Evolutionary conservation across 2,797 vertebrate species (phyloP).

Genomic region (Stomatorhinus walkeri): DNA sequence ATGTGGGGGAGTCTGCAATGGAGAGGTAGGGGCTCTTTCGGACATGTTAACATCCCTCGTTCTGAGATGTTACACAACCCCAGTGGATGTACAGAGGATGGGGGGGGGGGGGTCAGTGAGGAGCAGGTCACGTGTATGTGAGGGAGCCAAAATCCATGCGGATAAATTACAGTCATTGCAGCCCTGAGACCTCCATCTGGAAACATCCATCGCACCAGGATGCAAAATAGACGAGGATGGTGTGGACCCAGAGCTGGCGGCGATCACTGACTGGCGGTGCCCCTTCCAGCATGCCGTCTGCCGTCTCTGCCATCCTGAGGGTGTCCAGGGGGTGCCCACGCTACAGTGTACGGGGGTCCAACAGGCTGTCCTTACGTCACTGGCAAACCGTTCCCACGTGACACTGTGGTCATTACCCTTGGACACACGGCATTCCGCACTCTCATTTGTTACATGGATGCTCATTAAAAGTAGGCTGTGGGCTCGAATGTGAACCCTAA

Average conservation of each 20-base stretch:
- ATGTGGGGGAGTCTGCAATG: slow-evolving; percentile 26
- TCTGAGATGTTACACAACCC: background rate
- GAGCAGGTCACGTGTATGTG: background rate
- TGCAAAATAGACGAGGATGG: background rate
- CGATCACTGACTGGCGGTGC: background rate
- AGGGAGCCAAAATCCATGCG: background rate
- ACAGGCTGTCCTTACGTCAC: background rate
- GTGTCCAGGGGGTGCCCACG: background rate
- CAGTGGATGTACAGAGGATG: background rate
- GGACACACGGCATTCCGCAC: background rate
- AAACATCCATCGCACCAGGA: background rate
- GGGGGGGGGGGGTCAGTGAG: background rate
- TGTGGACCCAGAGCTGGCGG: no score
- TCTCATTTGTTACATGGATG: background rate
- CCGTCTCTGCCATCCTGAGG: background rate
- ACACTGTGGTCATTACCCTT: background rate
- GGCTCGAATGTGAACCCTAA: background rate
- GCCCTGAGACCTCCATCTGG: background rate
- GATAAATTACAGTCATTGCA: background rate
- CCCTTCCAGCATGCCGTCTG: background rate
- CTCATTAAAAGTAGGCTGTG: background rate
- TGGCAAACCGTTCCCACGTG: background rate
- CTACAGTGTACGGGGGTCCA: background rate
- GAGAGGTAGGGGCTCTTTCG: background rate
- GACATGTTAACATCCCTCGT: background rate